phyloP scores from a whole-genome alignment of 2,888 invertebrate species.

The Tenthredo distinguenda region DNA sequence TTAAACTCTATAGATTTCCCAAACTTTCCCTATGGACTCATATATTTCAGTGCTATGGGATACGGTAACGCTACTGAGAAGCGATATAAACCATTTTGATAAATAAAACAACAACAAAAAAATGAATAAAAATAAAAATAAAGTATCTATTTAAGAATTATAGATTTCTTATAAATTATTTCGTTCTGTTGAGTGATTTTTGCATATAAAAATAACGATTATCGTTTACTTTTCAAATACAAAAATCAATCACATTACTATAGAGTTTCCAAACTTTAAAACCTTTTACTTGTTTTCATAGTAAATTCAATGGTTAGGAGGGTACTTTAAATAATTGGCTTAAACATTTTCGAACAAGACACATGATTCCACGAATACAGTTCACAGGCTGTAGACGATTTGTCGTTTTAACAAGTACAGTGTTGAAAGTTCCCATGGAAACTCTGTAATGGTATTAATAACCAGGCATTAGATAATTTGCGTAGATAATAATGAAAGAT shows the following conservation, averaged over 20 bases:
- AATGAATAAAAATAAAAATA: constrained; percentile 60
- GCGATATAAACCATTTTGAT: constrained; percentile 74
- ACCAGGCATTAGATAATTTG: constrained; percentile 31
- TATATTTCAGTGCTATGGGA: constrained; percentile 53
- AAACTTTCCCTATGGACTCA: not conserved
- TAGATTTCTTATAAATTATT: constrained; percentile 62
- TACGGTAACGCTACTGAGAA: constrained; percentile 66
- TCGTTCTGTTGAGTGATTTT: constrained; percentile 24
- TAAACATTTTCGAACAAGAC: not conserved
- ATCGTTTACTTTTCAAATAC: not conserved
- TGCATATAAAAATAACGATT: not conserved
- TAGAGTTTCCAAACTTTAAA: constrained; percentile 9
- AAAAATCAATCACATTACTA: not conserved
- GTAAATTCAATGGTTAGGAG: not conserved
- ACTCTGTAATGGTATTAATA: not conserved
- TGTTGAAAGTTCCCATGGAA: constrained; percentile 11
- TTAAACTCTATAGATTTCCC: constrained; percentile 28
- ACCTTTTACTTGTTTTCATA: constrained; percentile 19
- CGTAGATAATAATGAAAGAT: constrained; percentile 21
- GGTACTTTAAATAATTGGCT: not conserved
- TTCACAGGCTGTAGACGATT: not conserved
- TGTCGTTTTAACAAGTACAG: not conserved
- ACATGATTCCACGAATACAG: not conserved
- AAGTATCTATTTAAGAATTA: constrained; percentile 71
- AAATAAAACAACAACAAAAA: constrained; percentile 67